Evolutionary conservation across 2,888 invertebrate species (phyloP).

Genomic region (Drosophila subsilvestris): DNA sequence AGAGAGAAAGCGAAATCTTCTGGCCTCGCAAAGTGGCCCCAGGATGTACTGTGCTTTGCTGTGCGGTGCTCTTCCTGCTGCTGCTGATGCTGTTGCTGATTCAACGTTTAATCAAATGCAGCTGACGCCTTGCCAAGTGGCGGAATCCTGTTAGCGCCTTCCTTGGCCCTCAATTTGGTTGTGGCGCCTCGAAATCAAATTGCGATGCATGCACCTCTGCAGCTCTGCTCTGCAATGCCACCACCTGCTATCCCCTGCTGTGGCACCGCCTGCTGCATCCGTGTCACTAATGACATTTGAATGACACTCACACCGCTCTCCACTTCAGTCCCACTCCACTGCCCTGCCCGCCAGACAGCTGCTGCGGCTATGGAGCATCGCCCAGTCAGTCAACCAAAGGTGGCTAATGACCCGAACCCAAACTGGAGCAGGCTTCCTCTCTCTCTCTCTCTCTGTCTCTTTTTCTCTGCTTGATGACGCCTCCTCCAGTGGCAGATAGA

Average conservation of each 20-base stretch:
- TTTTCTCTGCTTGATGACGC: not conserved
- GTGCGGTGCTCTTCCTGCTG: no score
- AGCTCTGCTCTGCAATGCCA: slow-evolving; percentile 18
- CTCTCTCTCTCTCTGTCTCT: not conserved
- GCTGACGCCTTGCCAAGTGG: slow-evolving; percentile 44
- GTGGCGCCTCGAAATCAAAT: slow-evolving; percentile 63
- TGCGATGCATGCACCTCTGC: slow-evolving; percentile 46
- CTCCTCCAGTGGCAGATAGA: not conserved
- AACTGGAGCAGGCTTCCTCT: not conserved
- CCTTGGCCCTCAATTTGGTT: slow-evolving; percentile 44
- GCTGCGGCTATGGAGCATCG: slow-evolving; percentile 25
- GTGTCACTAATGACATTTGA: slow-evolving; percentile 74
- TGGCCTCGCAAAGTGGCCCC: slow-evolving; percentile 7
- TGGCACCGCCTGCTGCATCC: slow-evolving; percentile 8
- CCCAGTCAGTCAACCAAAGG: slow-evolving; percentile 29
- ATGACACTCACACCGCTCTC: slow-evolving; percentile 50
- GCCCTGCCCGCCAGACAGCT: slow-evolving; percentile 22
- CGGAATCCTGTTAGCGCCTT: slow-evolving; percentile 44
- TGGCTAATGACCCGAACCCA: slow-evolving; percentile 65
- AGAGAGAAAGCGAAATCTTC: not conserved
- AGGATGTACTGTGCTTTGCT: not conserved
- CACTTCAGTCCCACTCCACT: not conserved
- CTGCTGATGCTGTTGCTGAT: not conserved
- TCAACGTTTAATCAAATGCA: slow-evolving; percentile 72
- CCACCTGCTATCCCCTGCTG: slow-evolving; percentile 5